These are phyloP conservation scores for Pollachius pollachius DNA, from an alignment of 2,113 vertebrate species.

Conservation along the genomic window DNA sequence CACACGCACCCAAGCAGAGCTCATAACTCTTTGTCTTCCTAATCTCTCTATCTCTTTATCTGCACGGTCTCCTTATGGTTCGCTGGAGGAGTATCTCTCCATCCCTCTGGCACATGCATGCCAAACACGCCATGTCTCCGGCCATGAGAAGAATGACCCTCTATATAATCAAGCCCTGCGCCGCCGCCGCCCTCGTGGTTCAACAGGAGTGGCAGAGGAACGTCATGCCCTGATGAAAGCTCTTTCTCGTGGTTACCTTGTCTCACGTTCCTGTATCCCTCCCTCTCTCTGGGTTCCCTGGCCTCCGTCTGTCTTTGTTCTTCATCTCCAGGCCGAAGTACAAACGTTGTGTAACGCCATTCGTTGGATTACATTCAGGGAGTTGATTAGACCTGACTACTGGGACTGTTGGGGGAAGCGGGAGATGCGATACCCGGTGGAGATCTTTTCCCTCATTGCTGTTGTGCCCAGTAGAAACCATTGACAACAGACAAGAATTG, in stretches of 20 bases:
- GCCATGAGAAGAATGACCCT: slow-evolving; percentile 43
- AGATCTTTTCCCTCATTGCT: too few relatives aligned
- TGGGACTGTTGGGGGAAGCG: too few relatives aligned
- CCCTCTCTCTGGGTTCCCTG: background rate
- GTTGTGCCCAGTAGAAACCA: too few relatives aligned
- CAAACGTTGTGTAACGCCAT: background rate
- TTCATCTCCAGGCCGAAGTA: slow-evolving; percentile 3
- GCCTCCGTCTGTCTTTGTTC: slow-evolving; percentile 30
- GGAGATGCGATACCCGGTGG: too few relatives aligned
- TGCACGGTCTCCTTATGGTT: background rate
- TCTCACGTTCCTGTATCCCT: background rate
- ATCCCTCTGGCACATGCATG: slow-evolving; percentile 31
- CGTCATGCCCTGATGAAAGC: slow-evolving; percentile 49
- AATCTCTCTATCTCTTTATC: background rate
- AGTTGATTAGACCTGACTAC: too few relatives aligned
- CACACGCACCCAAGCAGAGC: too few relatives aligned
- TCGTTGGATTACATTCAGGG: too few relatives aligned
- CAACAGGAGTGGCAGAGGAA: background rate
- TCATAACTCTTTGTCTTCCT: too few relatives aligned
- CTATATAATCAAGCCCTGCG: slow-evolving; percentile 43
- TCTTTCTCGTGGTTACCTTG: background rate
- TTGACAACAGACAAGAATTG: too few relatives aligned
- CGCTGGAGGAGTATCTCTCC: background rate
- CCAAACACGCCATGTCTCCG: slow-evolving; percentile 56
- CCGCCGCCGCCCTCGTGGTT: background rate